Percentiles rank a stretch among this genome's conserved stretches.
phyloP scores from a whole-genome alignment of 2,888 invertebrate genomes.

The Yponomeuta cagnagella region DNA sequence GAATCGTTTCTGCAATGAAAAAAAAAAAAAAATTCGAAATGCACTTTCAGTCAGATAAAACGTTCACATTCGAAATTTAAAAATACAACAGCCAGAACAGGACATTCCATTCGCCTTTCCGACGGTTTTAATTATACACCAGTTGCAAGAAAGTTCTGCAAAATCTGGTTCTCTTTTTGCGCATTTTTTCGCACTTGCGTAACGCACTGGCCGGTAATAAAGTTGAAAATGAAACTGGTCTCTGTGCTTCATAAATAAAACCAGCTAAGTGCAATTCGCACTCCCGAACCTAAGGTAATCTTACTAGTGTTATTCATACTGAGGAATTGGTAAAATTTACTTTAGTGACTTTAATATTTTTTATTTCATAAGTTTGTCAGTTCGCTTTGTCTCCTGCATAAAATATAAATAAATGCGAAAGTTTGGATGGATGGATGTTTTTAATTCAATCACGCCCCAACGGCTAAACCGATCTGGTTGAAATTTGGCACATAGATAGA shows the following conservation, averaged over 20 bases:
- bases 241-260: background rate
- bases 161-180: conserved; percentile 54
- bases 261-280: background rate
- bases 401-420: too few species aligned
- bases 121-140: conserved; percentile 23
- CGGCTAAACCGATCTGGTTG: too few species aligned
- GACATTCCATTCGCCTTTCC: conserved; percentile 16
- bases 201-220: conserved; percentile 35
- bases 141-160: conserved; percentile 41
- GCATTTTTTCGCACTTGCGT: conserved; percentile 38
- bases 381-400: too few species aligned
- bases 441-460: too few species aligned
- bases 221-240: conserved; percentile 10
- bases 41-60: background rate
- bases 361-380: too few species aligned
- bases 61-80: conserved; percentile 19
- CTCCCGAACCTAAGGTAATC: too few species aligned
- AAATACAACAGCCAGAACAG: conserved; percentile 16
- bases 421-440: too few species aligned
- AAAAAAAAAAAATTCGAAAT: background rate
- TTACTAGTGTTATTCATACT: too few species aligned
- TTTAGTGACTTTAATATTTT: too few species aligned
- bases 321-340: too few species aligned
- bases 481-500: too few species aligned
- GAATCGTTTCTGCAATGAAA: too few species aligned